Evolutionary conservation across 1,140 invertebrate species (phyloP), one percentile per base, ranked within the genome.

Genomic region (Tribolium castaneum): DNA sequence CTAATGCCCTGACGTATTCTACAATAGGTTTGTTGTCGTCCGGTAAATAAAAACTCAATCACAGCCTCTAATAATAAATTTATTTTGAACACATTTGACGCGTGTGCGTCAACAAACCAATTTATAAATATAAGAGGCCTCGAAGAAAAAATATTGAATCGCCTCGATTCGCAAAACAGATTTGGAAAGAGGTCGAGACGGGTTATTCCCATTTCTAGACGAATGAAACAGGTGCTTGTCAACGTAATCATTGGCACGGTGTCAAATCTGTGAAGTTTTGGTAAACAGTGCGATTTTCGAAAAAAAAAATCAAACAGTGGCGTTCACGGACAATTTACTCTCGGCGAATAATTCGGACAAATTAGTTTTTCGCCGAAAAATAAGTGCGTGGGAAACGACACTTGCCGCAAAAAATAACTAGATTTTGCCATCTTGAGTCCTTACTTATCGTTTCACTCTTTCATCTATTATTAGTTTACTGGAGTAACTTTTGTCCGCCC

Each of bases 161-260:
- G 7, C 14, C 14, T 16, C 13, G 51, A 14, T 52, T 19, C 51
- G 54, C 54, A 12, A 25, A 59, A 59, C 16, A 59, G 30, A 59
- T 59, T 59, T 22, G 54, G 22, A 59, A 59, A 59, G 54, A 59
- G 54, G 39, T 45, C 39, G 39, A n/a, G 7, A 10, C 39, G n/a
- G 39, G 54, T 59, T 59, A 30, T 59, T 59, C 54, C 54, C 54
- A 59, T 30, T 52, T 30, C 39, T 5, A 30, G 30, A 66, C 6
- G 14, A 30, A n/a, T 12, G 30, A 35, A 66, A 35, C 59, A 66
- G 59, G 59, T 66, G 59, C 59, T 25, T 35, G 30, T 35, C n/a
- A 52, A 66, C 59, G 59, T 66, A 66, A 66, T 59, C 59, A 10
- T 35, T 66, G 59, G 59, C 59, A 66, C 6, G 5, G 2, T 4